Evolutionary conservation across 2,888 invertebrate genomes (phyloP).

Genomic region (Sphaerophoria taeniata): DNA sequence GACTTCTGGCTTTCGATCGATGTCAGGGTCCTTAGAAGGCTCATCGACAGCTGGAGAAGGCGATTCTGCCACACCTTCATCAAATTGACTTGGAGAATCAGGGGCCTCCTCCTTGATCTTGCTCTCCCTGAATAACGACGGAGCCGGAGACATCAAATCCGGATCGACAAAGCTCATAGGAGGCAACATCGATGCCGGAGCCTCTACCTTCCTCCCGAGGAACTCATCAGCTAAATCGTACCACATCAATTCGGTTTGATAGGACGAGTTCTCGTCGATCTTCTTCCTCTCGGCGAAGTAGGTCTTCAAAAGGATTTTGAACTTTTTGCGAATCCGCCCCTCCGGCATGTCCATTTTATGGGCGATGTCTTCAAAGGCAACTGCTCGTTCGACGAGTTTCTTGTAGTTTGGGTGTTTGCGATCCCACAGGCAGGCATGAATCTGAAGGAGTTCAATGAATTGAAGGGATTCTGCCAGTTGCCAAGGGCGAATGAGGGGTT

Average conservation of each 20-base stretch:
- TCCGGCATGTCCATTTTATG: conserved; percentile 71
- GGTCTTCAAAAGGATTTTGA: conserved; percentile 67
- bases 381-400: conserved; percentile 14
- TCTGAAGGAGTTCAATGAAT: conserved; percentile 72
- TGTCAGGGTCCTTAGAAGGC: neutral
- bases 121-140: conserved; percentile 46
- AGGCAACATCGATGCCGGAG: neutral
- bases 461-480: conserved; percentile 70
- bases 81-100: conserved; percentile 55
- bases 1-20: neutral
- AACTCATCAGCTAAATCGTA: conserved; percentile 63
- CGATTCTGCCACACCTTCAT: neutral
- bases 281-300: conserved; percentile 70
- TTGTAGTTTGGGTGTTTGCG: conserved; percentile 39
- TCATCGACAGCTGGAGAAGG: neutral
- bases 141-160: conserved; percentile 71
- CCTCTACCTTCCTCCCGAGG: conserved; percentile 17
- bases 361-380: conserved; percentile 72
- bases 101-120: conserved; percentile 47
- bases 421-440: conserved; percentile 68
- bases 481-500: conserved; percentile 68
- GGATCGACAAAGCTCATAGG: conserved; percentile 70
- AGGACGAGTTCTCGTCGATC: conserved; percentile 34
- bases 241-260: conserved; percentile 75
- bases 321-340: conserved; percentile 72